Conservation (phyloP, 2,888 invertebrate species). For the Drosophila hawaiiensis region DNA sequence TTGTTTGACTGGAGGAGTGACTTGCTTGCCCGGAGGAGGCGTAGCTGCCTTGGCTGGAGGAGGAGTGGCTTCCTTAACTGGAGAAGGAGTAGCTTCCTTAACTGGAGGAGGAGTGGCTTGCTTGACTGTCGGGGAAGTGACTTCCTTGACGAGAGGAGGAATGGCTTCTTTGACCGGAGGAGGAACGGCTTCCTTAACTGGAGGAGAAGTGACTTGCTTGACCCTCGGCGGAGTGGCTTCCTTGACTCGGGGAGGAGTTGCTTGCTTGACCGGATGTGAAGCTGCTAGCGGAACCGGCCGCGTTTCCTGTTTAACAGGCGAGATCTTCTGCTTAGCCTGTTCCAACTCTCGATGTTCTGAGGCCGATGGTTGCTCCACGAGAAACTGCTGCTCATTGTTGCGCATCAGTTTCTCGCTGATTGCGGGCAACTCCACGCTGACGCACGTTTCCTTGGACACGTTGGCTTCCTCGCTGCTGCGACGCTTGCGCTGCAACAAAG, state of each 20-base stretch:
- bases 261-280: slow-evolving; percentile 1
- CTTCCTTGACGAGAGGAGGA: background rate
- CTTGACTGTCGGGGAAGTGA: background rate
- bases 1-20: background rate
- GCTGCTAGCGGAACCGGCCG: background rate
- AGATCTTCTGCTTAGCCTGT: background rate
- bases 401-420: slow-evolving; percentile 62
- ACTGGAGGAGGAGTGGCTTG: background rate
- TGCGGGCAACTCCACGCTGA: slow-evolving; percentile 49
- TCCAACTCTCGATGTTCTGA: background rate
- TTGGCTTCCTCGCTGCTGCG: slow-evolving; percentile 76
- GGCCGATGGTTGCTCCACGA: slow-evolving; percentile 20
- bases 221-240: background rate
- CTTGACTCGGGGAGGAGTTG: background rate
- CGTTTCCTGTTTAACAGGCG: slow-evolving; percentile 1
- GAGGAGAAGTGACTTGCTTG: background rate
- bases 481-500: slow-evolving; percentile 74
- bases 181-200: background rate
- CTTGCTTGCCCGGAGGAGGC: background rate
- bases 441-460: slow-evolving; percentile 41
- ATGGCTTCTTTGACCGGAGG: background rate
- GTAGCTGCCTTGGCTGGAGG: background rate
- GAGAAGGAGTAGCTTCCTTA: background rate
- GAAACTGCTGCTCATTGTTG: slow-evolving; percentile 52
- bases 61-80: background rate